Conservation (phyloP, 2,797 vertebrate genomes). For the Micromesistius poutassou region DNA sequence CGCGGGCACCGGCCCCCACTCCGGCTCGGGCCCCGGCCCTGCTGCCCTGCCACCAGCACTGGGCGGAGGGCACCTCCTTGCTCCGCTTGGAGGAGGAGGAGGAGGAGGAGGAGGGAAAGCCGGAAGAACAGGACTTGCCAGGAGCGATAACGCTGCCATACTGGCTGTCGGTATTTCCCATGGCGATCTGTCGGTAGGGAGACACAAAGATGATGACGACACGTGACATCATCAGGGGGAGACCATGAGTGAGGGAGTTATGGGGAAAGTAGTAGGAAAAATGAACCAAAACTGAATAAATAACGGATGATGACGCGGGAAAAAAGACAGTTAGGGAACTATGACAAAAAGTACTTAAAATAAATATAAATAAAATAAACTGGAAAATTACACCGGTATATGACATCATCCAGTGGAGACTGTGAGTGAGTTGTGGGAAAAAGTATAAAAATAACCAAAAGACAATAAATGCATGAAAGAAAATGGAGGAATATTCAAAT, state of each 20-base stretch:
- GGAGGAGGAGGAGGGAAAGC: conserved; percentile 65
- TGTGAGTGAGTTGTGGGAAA: neutral
- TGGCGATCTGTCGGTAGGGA: conserved; percentile 61
- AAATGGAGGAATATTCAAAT: neutral
- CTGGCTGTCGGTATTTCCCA: conserved; percentile 95
- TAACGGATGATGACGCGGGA: conserved; percentile 2
- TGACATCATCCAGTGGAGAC: conserved; percentile 31
- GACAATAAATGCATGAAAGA: conserved; percentile 3
- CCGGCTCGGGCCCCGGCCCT: conserved; percentile 46
- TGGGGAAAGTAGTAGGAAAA: neutral
- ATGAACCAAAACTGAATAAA: neutral
- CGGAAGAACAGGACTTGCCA: conserved; percentile 78
- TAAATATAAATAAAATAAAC: neutral
- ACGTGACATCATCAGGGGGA: conserved; percentile 33
- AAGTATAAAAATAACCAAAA: neutral
- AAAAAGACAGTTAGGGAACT: conserved; percentile 10
- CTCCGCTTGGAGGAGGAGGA: conserved; percentile 59
- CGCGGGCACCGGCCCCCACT: conserved; percentile 60
- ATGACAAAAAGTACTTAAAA: neutral
- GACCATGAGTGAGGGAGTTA: neutral
- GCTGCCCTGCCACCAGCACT: conserved; percentile 77
- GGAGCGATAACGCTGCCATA: conserved; percentile 69
- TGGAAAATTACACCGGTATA: conserved; percentile 5
- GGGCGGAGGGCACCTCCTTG: conserved; percentile 75
- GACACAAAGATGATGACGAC: conserved; percentile 2